Percentiles rank a stretch among this genome's conserved stretches.
These are phyloP conservation scores for Apotomis capreana DNA, from an alignment of 2,888 invertebrate species.

Conservation along the genomic window DNA sequence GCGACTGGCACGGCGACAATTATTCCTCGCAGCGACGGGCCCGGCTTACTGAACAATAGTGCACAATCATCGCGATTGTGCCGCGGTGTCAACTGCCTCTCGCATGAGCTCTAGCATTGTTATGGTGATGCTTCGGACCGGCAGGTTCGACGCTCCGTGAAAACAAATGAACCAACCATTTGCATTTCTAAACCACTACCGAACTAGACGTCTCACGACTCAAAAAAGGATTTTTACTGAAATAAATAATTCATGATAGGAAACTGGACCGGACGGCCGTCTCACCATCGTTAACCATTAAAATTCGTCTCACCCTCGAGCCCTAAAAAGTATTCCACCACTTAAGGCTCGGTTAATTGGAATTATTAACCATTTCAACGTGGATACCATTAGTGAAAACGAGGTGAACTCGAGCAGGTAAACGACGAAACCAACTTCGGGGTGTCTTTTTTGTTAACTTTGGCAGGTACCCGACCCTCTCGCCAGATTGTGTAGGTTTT, in stretches of 20 bases:
- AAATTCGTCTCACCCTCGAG: constrained; percentile 70
- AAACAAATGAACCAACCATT: constrained; percentile 72
- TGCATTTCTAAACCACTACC: constrained; percentile 62
- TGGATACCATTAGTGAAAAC: constrained; percentile 71
- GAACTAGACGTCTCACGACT: constrained; percentile 53
- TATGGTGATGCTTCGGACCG: constrained; percentile 71
- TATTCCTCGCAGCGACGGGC: constrained; percentile 58
- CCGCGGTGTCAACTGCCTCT: constrained; percentile 74
- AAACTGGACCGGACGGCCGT: constrained; percentile 54
- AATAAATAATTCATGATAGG: constrained; percentile 73
- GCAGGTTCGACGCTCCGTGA: constrained; percentile 67
- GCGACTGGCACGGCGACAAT: constrained; percentile 58
- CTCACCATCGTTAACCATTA: constrained; percentile 62
- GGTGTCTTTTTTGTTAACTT: constrained; percentile 68
- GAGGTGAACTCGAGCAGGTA: constrained; percentile 74
- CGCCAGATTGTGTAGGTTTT: constrained; percentile 63
- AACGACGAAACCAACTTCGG: constrained; percentile 66
- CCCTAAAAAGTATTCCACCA: constrained; percentile 60
- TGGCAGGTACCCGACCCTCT: constrained; percentile 75
- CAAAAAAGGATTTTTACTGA: constrained; percentile 57
- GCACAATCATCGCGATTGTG: constrained; percentile 74
- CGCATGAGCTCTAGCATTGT: constrained; percentile 72
- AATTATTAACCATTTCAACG: constrained; percentile 73
- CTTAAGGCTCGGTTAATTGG: constrained; percentile 73
- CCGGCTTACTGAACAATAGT: constrained; percentile 69